phyloP scores from a whole-genome alignment of 2,797 vertebrate species.

The Hyperoplus immaculatus region DNA sequence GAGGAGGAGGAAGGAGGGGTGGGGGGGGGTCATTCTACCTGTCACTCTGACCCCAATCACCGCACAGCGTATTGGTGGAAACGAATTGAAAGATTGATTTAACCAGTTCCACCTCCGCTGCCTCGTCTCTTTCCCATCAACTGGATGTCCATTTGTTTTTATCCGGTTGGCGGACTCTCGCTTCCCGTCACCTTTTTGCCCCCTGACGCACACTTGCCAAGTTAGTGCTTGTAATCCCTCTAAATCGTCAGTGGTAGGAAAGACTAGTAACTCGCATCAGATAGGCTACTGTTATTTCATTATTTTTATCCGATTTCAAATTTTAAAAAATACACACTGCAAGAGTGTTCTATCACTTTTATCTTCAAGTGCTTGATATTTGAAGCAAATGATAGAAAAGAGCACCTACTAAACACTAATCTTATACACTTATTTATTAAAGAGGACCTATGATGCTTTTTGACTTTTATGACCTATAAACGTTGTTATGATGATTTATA shows the following conservation, averaged over 20 bases:
- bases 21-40: slow-evolving; percentile 43
- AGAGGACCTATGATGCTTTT: too few relatives aligned
- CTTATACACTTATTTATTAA: not conserved
- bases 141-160: slow-evolving; percentile 72
- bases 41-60: slow-evolving; percentile 82
- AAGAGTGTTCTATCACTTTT: too few relatives aligned
- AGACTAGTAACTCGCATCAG: not conserved
- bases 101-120: slow-evolving; percentile 63
- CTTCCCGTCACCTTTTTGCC: slow-evolving; percentile 47
- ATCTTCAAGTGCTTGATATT: too few relatives aligned
- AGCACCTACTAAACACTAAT: not conserved
- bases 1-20: not conserved
- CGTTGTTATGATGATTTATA: too few relatives aligned
- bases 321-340: too few relatives aligned
- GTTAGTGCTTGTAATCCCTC: slow-evolving; percentile 48
- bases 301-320: too few relatives aligned
- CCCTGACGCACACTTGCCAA: slow-evolving; percentile 19
- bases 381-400: slow-evolving; percentile 16
- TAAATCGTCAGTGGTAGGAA: slow-evolving; percentile 36
- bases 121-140: slow-evolving; percentile 59
- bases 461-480: too few relatives aligned
- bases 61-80: slow-evolving; percentile 63
- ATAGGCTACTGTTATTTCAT: too few relatives aligned
- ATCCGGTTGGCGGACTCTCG: slow-evolving; percentile 45
- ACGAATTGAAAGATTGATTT: slow-evolving; percentile 80